Evolutionary conservation across 2,888 invertebrate genomes (phyloP), one percentile per base, ranked within the genome.

Genomic region (Endotricha flammealis): DNA sequence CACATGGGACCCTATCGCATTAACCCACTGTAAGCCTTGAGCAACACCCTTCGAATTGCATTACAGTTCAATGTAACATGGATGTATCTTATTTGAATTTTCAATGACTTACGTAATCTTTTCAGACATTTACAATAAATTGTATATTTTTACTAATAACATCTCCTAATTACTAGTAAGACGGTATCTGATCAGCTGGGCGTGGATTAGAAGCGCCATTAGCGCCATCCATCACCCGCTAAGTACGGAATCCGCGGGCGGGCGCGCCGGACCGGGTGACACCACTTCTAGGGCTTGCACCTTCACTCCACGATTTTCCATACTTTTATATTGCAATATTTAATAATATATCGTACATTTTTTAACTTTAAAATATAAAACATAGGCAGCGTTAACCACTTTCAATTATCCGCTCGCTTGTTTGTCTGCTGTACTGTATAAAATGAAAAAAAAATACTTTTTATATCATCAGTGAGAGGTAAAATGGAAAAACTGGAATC

Each of bases 201-300:
- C 20, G 20, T 20, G 3, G 20, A 20, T 16, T 16, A 6, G 20
- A 7, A n/a, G 20, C 20, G n/a, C 20, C 31, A 31, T 36, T 31
- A 30, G 36, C 4, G 22, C 20, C 20, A 20, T 20, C 20, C 6
- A 20, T 20, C 20, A 20, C 2, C 20, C 20, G n/a, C 20, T 20
- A 20, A 20, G n/a, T 20, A 20, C 10, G 10, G 44, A 53, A 57
- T 47, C 47, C 41, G 38, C 57, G 65, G 42, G 63, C 57, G 67
- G 42, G 64, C 29, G 48, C 64, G 46, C 40, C 46, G 53, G 53
- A 60, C 58, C 73, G 62, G 60, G 59, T 42, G 71, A 71, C 70
- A 55, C 20, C 37, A 27, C 9, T 1, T 2, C n/a, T 42, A 57
- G 55, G 57, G 56, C 23, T 39, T 39, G 6, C 41, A 29, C 33